Evolutionary conservation across 2,888 invertebrate species (phyloP).

Genomic region (Dryocosmus kuriphilus): DNA sequence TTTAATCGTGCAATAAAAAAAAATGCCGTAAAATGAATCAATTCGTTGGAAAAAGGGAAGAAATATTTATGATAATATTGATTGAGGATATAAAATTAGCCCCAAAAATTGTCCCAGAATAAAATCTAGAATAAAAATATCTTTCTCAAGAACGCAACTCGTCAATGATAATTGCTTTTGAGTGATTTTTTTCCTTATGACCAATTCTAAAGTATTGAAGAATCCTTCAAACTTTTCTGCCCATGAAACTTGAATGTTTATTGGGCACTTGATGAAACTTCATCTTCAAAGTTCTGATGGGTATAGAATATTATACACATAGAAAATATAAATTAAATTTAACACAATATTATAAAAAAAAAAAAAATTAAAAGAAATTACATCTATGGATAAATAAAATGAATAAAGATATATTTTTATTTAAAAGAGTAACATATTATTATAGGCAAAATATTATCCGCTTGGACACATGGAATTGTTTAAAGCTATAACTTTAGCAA

Average conservation of each 20-base stretch:
- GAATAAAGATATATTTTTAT: no score
- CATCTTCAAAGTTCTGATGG: constrained; percentile 23
- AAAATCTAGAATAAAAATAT: no score
- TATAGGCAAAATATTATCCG: no score
- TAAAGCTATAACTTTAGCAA: no score
- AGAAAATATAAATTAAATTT: no score
- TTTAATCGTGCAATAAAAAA: not conserved
- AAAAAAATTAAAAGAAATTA: no score
- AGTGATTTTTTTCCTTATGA: not conserved
- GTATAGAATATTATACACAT: no score
- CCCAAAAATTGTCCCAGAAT: no score
- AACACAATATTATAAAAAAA: no score
- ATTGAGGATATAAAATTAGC: not conserved
- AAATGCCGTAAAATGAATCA: not conserved
- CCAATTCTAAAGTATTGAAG: not conserved
- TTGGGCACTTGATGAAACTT: constrained; percentile 18
- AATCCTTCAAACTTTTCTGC: constrained; percentile 6
- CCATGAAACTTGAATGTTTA: constrained; percentile 8
- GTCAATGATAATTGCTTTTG: not conserved
- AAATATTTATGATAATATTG: not conserved
- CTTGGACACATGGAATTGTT: no score
- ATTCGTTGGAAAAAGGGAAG: not conserved
- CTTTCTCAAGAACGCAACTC: not conserved
- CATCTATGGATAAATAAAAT: no score
- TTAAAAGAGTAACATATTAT: no score